A percentile compares a stretch with the other conserved stretches of the same genome.
phyloP scores from a whole-genome alignment of 2,113 vertebrate genomes.

The Acanthisitta chloris region DNA sequence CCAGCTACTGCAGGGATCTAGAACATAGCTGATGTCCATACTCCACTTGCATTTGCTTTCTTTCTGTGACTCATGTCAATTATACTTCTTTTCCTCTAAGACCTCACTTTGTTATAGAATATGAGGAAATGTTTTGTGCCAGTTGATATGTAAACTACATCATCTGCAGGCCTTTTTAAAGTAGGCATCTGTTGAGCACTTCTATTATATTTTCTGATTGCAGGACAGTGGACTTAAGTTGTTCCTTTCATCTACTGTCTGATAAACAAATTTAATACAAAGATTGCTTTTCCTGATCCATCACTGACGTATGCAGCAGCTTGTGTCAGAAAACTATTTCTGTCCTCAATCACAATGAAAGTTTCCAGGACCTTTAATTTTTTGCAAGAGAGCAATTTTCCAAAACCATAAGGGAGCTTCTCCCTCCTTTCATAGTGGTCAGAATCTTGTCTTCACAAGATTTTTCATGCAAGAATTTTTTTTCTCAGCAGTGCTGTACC shows the following conservation, averaged over 20 bases:
- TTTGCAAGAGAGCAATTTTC: neutral
- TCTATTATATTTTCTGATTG: neutral
- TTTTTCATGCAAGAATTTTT: neutral
- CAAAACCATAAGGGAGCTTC: neutral
- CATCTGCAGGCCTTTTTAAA: neutral
- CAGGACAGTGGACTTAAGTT: neutral
- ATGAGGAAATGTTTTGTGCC: neutral
- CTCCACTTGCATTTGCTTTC: neutral
- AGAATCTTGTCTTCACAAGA: neutral
- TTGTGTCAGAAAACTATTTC: neutral
- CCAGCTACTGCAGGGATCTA: neutral
- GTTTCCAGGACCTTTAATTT: neutral
- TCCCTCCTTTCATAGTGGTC: neutral
- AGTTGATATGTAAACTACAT: neutral
- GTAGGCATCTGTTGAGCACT: neutral
- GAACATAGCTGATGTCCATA: accelerated
- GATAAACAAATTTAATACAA: neutral
- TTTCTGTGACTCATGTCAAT: neutral
- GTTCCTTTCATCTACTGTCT: neutral
- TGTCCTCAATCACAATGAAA: neutral
- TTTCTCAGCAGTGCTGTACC: neutral
- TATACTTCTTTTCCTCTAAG: neutral
- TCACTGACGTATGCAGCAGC: neutral
- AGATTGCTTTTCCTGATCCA: neutral
- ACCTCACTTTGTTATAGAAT: neutral